Conservation (phyloP, 2,888 invertebrate species). For the Molorchus minor region DNA sequence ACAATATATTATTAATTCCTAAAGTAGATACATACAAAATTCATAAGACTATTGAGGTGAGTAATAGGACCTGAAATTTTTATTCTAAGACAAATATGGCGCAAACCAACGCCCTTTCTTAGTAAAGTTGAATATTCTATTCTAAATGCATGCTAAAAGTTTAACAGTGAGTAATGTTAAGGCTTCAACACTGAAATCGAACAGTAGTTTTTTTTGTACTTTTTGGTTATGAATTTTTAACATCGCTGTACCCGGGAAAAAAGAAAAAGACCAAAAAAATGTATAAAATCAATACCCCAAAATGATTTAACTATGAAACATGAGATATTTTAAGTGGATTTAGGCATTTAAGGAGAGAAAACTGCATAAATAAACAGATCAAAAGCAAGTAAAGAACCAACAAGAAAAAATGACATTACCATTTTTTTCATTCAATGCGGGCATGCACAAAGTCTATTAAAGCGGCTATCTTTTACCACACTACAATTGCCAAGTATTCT, state of each 20-base stretch:
- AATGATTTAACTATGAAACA: constrained; percentile 13
- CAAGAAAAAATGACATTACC: constrained; percentile 60
- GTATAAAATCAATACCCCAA: constrained; percentile 32
- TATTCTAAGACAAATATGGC: constrained; percentile 60
- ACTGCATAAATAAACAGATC: constrained; percentile 55
- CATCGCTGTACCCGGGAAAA: constrained; percentile 45
- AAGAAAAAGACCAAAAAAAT: constrained; percentile 42
- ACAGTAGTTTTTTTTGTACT: constrained; percentile 55
- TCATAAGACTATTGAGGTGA: constrained; percentile 35
- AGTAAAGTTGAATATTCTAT: constrained; percentile 26
- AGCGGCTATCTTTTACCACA: constrained; percentile 38
- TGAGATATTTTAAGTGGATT: constrained; percentile 32
- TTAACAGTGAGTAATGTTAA: constrained; percentile 27
- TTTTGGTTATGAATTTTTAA: constrained; percentile 65
- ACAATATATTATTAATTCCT: constrained; percentile 28
- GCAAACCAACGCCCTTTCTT: constrained; percentile 61
- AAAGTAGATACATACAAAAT: constrained; percentile 39
- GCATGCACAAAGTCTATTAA: constrained; percentile 51
- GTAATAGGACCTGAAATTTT: constrained; percentile 47
- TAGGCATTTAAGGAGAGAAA: constrained; percentile 43
- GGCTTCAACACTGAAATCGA: constrained; percentile 38
- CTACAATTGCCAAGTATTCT: constrained; percentile 38
- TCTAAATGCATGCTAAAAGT: constrained; percentile 29
- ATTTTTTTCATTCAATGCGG: constrained; percentile 55
- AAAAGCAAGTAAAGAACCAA: constrained; percentile 46